phyloP scores from a whole-genome alignment of 2,888 invertebrate genomes.

The Enchytraeus crypticus region DNA sequence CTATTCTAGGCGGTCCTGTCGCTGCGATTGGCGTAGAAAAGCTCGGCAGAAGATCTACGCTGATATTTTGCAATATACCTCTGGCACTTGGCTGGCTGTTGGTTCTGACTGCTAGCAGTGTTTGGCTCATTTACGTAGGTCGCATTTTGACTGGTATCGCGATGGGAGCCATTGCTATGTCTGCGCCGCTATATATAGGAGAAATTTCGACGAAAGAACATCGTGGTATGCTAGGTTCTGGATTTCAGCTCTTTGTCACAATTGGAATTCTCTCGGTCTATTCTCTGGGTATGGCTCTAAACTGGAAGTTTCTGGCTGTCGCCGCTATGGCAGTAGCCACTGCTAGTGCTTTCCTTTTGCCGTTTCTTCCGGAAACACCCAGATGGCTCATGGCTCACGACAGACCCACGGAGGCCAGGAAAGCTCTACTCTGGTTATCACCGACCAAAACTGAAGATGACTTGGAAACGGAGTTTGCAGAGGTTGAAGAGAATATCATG shows the following conservation, averaged over 20 bases:
- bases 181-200: conserved; percentile 9
- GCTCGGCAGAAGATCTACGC: conserved; percentile 55
- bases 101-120: conserved; percentile 57
- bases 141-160: conserved; percentile 68
- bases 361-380: conserved; percentile 13
- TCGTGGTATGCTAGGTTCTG: conserved; percentile 38
- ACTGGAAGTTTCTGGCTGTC: conserved; percentile 14
- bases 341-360: not conserved
- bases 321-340: not conserved
- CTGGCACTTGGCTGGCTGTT: conserved; percentile 69
- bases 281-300: conserved; percentile 8
- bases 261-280: conserved; percentile 53
- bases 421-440: conserved; percentile 67
- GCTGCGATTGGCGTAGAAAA: conserved; percentile 64
- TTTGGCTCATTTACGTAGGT: conserved; percentile 60
- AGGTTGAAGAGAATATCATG: not conserved
- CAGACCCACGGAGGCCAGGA: conserved; percentile 62
- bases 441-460: not conserved
- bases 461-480: not conserved
- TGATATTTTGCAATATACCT: conserved; percentile 58
- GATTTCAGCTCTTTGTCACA: conserved; percentile 70
- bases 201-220: conserved; percentile 9
- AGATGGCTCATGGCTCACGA: conserved; percentile 6
- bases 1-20: conserved; percentile 61
- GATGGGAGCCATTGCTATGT: conserved; percentile 10